A percentile compares a stretch with the other conserved stretches of the same genome.
Evolutionary conservation across 1,140 invertebrate species (phyloP).

Genomic region (Matsumurasca onukii): DNA sequence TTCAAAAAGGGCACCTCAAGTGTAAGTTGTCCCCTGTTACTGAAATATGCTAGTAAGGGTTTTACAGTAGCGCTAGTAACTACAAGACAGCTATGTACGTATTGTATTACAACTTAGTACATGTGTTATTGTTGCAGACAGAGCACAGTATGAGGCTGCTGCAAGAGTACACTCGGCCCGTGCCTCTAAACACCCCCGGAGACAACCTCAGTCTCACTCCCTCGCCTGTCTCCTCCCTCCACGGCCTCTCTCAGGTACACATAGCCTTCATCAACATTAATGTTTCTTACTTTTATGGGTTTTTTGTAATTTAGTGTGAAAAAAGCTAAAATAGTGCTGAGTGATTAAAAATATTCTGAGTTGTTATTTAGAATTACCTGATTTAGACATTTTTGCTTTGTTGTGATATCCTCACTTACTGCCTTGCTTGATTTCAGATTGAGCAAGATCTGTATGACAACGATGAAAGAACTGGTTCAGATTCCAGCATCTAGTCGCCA

Average conservation of each 20-base stretch:
- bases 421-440: slow-evolving; percentile 1
- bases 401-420: not conserved
- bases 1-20: not conserved
- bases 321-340: not conserved
- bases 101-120: not conserved
- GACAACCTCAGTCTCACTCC: not conserved
- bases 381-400: not conserved
- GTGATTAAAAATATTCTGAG: not conserved
- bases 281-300: not conserved
- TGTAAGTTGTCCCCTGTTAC: not conserved
- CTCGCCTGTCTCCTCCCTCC: slow-evolving; percentile 9
- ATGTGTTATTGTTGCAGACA: slow-evolving; percentile 26
- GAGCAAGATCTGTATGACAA: not conserved
- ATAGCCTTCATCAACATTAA: not conserved
- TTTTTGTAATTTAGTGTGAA: not conserved
- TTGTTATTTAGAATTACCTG: not conserved
- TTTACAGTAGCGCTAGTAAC: not conserved
- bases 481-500: slow-evolving; percentile 11
- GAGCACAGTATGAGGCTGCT: slow-evolving; percentile 34
- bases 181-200: not conserved
- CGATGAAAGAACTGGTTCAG: slow-evolving; percentile 18
- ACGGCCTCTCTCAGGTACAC: slow-evolving; percentile 13
- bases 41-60: not conserved
- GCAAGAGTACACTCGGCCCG: slow-evolving; percentile 33
- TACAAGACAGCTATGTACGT: not conserved